Evolutionary conservation across 2,888 invertebrate genomes (phyloP), one percentile per base, ranked within the genome.

Genomic region (Pristionchus entomophagus): DNA sequence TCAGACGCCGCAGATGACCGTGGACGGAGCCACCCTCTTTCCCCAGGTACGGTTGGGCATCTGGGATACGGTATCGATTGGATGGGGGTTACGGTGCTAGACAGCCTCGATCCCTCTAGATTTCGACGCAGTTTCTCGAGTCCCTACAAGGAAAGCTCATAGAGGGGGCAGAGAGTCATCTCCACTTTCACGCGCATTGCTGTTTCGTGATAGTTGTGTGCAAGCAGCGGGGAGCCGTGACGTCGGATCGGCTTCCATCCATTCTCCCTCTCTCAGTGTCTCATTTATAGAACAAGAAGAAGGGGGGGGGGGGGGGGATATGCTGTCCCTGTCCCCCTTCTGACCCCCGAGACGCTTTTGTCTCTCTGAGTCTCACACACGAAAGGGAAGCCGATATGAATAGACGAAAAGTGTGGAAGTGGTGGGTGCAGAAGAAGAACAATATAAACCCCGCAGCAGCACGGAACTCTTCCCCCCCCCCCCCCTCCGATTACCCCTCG

Each of bases 201-300:
- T 65, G 17, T 35, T 65, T 65, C 65, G 65, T 62, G 62, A 62
- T 62, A 32, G 62, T 62, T 62, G 62, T 65, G 65, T 65, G 65
- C 35, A 65, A 65, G 62, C 10, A 62, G 62, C n/a, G 26, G 26
- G 26, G 32, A 4, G 22, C 5, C 35, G 65, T 65, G 65, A 65
- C 65, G 65, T 65, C 65, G 65, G 35, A 65, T 65, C 65, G 19
- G 22, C 65, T 65, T 65, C 65, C 65, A 65, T 65, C 32, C 26
- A 17, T 19, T 77, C 45, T 77, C 77, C 26, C 19, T 77, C 59
- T 77, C 29, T 45, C 77, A 38, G 1, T 45, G 29, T 29, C n/a
- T 59, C 77, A 77, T 77, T 59, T 77, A 41, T 49, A 49, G 49
- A 77, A 77, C 77, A 26, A 77, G 77, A 19, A n/a, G n/a, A n/a